These are phyloP conservation scores for Equus quagga DNA, from an alignment of 2,113 vertebrate genomes.

Conservation along the genomic window DNA sequence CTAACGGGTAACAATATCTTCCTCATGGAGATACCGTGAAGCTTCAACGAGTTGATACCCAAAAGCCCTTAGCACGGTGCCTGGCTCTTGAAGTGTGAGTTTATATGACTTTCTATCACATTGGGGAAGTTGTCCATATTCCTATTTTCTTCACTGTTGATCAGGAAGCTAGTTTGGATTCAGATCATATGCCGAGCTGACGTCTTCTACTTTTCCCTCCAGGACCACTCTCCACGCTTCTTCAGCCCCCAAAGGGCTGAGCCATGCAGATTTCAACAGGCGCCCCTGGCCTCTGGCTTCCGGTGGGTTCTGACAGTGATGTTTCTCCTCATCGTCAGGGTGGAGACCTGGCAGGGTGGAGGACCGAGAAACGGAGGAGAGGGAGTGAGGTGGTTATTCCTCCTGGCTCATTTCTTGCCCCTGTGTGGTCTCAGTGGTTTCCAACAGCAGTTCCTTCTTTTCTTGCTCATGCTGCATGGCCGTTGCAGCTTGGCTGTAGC, in stretches of 20 bases:
- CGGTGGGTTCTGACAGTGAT: neutral
- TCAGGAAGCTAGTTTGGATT: neutral
- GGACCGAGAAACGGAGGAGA: neutral
- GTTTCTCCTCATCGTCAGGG: neutral
- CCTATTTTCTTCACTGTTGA: neutral
- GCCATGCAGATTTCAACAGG: neutral
- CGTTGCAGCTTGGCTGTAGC: neutral
- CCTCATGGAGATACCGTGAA: neutral
- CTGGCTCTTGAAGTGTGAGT: too few species aligned
- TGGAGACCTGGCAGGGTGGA: neutral
- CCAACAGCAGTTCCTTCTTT: neutral
- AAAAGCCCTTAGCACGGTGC: neutral
- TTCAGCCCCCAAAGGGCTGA: neutral
- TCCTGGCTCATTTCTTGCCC: neutral
- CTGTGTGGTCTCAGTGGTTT: neutral
- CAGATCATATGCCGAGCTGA: neutral
- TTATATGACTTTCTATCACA: neutral
- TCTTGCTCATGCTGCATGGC: neutral
- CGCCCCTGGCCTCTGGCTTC: neutral
- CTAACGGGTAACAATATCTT: neutral
- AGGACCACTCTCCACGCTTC: neutral
- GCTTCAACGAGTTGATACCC: too few species aligned
- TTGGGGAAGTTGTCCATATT: neutral
- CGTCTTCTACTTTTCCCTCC: too few species aligned
- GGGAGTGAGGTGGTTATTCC: neutral